A percentile compares a stretch with the other conserved stretches of the same genome.
These are phyloP conservation scores for Trachemys scripta DNA, from an alignment of 2,113 vertebrate genomes.

Conservation along the genomic window DNA sequence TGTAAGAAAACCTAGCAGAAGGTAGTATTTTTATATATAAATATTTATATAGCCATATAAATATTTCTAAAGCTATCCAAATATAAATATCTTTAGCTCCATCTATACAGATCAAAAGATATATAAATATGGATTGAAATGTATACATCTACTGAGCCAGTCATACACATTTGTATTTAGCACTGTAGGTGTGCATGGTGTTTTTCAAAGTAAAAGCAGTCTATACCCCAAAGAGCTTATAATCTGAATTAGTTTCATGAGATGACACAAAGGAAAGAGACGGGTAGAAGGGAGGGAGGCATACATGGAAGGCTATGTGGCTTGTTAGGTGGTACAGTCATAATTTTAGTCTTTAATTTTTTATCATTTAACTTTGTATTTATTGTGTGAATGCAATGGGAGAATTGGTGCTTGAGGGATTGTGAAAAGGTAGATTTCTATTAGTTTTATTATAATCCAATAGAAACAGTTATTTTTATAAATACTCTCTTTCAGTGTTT, in stretches of 20 bases:
- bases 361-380: neutral
- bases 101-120: neutral
- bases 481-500: neutral
- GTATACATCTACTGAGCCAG: neutral
- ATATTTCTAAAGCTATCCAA: neutral
- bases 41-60: neutral
- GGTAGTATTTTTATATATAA: neutral
- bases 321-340: neutral
- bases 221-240: neutral
- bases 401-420: neutral
- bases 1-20: neutral
- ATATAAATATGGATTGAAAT: neutral
- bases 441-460: neutral
- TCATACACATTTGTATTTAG: neutral
- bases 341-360: neutral
- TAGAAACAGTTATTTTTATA: neutral
- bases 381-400: neutral
- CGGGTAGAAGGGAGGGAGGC: too few relatives aligned
- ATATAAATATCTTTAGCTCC: slow-evolving; percentile 8
- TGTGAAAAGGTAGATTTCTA: neutral
- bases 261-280: neutral
- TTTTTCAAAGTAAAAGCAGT: neutral
- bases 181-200: neutral
- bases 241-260: neutral
- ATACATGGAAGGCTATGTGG: neutral